Percentiles rank a stretch among this genome's conserved stretches.
These are phyloP conservation scores for Clarias fuscus DNA, from an alignment of 2,797 vertebrate species.

Conservation along the genomic window DNA sequence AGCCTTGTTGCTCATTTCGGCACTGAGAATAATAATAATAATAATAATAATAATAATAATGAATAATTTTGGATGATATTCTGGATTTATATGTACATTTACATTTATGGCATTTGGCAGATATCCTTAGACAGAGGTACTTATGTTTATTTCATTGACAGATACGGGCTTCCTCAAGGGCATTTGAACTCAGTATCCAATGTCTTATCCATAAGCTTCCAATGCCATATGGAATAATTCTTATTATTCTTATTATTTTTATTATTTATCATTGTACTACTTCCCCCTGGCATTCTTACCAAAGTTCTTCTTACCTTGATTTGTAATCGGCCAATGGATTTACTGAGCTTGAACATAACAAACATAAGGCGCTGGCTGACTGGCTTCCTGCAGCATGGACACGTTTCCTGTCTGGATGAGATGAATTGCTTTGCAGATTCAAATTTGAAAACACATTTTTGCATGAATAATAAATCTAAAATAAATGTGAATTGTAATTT, in stretches of 20 bases:
- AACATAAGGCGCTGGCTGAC: slow-evolving; percentile 67
- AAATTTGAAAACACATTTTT: not conserved
- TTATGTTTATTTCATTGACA: too few relatives aligned
- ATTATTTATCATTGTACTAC: not conserved
- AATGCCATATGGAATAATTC: too few relatives aligned
- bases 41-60: not conserved
- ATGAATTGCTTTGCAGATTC: not conserved
- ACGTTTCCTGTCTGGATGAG: slow-evolving; percentile 71
- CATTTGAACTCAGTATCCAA: too few relatives aligned
- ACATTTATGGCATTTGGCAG: too few relatives aligned
- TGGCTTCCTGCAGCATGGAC: slow-evolving; percentile 74
- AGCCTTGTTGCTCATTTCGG: slow-evolving; percentile 70
- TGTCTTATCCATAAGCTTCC: too few relatives aligned
- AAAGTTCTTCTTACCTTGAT: slow-evolving; percentile 69
- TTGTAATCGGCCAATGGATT: slow-evolving; percentile 69
- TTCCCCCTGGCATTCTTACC: not conserved
- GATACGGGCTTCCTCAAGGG: too few relatives aligned
- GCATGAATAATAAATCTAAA: not conserved
- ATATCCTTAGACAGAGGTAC: too few relatives aligned
- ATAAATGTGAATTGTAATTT: not conserved
- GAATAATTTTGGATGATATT: not conserved
- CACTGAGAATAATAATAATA: slow-evolving; percentile 60
- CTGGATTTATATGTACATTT: not conserved
- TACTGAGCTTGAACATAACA: slow-evolving; percentile 70
- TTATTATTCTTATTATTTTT: too few relatives aligned